Base-by-base conservation (phyloP, 2,113 vertebrate species). In the Oryzias woworae region DNA sequence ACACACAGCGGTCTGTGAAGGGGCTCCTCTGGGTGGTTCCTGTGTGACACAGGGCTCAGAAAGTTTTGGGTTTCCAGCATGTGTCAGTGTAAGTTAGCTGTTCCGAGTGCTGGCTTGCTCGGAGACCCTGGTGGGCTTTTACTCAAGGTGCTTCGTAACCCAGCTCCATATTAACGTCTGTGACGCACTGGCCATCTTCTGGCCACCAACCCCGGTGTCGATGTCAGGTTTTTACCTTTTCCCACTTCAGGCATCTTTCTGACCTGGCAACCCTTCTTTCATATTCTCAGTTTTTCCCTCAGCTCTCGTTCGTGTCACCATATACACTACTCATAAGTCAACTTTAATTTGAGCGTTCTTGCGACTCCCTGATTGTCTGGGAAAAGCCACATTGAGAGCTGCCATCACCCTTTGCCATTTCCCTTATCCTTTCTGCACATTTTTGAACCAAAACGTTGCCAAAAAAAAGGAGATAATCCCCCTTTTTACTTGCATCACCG, bases 41-140 rank as follows among this genome's bases (percentile, higher is more conserved):
- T 82, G 82, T 91, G 87, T 87, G 81, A 86, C 80, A 53, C 64
- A 70, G 81, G 77, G 80, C 85, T 62, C 76, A 18, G 54, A 70
- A 72, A 58, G 85, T 80, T 58, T 92, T 85, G 78, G 78, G 90
- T 91, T 93, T 92, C 90, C 83, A 89, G 88, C 71, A 80, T 84
- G 90, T 82, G 91, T 93, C 92, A 91, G 91, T 90, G 90, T 90
- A 83, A 77, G 87, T 92, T 92, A 93, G 78, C 57, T 57, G 81
- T 79, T 87, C 69, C 81, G 75, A 26, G 73, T 15, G 63, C 76
- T 52, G 71, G 75, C 61, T 66, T 47, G 75, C 77, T 85, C 75
- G 13, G 69, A 75, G 87, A 74, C 80, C 86, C 71, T 72, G 88
- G 88, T 90, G 89, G 89, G 86, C 89, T 84, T 85, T 91, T 88